Base-by-base conservation (phyloP, 2,888 invertebrate species). In the Apotomis capreana region DNA sequence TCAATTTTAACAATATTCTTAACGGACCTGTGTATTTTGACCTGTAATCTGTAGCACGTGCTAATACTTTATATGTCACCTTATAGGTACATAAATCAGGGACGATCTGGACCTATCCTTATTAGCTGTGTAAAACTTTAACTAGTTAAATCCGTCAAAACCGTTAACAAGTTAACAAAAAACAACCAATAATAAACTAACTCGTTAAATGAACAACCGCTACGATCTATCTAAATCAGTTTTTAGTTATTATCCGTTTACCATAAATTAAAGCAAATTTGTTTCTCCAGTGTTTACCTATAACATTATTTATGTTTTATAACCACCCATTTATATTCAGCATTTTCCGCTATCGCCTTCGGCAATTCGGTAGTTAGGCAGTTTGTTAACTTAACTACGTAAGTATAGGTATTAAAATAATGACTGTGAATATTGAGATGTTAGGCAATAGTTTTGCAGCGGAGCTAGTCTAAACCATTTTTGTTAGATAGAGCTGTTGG, bases 301-400 rank as follows among this genome's bases (percentile, higher is more conserved):
- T 55, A 55, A 4, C 64, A 55, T 65, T 65, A 65, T 65, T 65
- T 55, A 65, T 67, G 44, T 55, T 46, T 58, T 36, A 67, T 67
- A 67, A 58, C 58, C 44, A 51, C 49, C 58, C 67, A 67, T 58
- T 58, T 58, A 37, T 67, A 57, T 51, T 67, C 67, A 6, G 15
- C 58, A 58, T 37, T 51, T 49, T 58, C 58, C 58, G 67, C 58
- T 67, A 37, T 67, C 37, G 58, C 67, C 51, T 36, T 13, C 58
- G 49, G 67, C 67, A 51, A 58, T 67, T 67, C 51, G 58, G 58
- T 67, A 58, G 67, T 67, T 67, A 67, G 49, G 57, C 51, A 58
- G 67, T 67, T 67, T 67, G 67, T 67, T 58, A 58, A 58, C 6
- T 13, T 67, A 67, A 67, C 57, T 51, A 67, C 67, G 55, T 65